These are phyloP conservation scores for Sprattus sprattus DNA, from an alignment of 2,113 vertebrate genomes.

Conservation along the genomic window DNA sequence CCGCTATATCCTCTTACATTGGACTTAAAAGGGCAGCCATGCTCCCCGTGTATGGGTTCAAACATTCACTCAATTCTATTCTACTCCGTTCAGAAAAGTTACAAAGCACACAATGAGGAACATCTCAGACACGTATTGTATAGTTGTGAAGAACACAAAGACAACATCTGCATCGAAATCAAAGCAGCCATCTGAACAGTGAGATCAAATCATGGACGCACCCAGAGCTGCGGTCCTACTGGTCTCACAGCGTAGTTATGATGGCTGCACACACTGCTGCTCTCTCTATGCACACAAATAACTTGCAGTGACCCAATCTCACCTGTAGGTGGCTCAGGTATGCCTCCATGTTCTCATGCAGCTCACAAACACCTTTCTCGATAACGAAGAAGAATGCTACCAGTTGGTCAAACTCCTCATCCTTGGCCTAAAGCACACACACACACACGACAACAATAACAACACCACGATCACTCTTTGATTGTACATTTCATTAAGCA, in stretches of 20 bases:
- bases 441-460: background rate
- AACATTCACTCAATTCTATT: background rate
- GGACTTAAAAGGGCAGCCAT: background rate
- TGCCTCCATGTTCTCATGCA: slow-evolving; percentile 78
- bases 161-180: background rate
- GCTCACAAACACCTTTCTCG: slow-evolving; percentile 73
- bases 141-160: background rate
- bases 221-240: too few species aligned
- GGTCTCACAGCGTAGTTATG: too few species aligned
- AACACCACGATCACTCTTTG: background rate
- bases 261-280: too few species aligned
- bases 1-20: background rate
- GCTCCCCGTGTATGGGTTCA: background rate
- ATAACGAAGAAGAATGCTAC: slow-evolving; percentile 82
- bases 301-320: slow-evolving; percentile 16
- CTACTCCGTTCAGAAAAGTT: background rate
- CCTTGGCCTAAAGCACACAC: slow-evolving; percentile 72
- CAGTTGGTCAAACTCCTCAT: slow-evolving; percentile 85
- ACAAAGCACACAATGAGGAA: too few species aligned
- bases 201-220: too few species aligned
- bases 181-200: too few species aligned
- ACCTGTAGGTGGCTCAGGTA: slow-evolving; percentile 85
- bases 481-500: background rate
- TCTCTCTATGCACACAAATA: background rate
- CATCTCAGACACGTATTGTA: too few species aligned